Conservation (phyloP, 1,140 invertebrate species). For the Heliconius eleuchia region DNA sequence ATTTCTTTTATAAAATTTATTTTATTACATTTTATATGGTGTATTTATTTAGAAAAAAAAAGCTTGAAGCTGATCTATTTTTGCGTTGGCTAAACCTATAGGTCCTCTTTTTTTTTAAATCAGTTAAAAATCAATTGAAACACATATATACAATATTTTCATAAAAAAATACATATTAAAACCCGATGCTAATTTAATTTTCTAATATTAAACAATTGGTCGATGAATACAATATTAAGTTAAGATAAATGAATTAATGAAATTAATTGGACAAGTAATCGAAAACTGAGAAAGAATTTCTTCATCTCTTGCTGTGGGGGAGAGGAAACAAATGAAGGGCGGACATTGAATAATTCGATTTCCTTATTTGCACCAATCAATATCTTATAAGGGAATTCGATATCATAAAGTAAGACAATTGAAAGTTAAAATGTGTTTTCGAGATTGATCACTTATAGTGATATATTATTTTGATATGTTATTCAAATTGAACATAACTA, state of each 20-base stretch:
- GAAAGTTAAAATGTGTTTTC: slow-evolving; percentile 35
- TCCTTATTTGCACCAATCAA: slow-evolving; percentile 81
- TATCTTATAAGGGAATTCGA: slow-evolving; percentile 73
- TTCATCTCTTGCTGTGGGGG: slow-evolving; percentile 76
- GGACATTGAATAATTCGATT: slow-evolving; percentile 81
- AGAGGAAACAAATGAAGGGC: slow-evolving; percentile 79
- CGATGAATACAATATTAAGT: slow-evolving; percentile 61
- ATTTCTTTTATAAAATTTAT: too few relatives aligned
- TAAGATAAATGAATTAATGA: slow-evolving; percentile 80
- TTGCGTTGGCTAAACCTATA: too few relatives aligned
- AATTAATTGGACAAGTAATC: slow-evolving; percentile 82
- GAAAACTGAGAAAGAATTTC: slow-evolving; percentile 81
- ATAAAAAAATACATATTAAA: background rate
- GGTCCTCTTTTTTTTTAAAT: too few relatives aligned
- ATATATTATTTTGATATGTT: background rate
- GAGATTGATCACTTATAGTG: background rate
- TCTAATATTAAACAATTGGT: background rate
- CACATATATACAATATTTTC: background rate
- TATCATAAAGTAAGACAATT: slow-evolving; percentile 44
- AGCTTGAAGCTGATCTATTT: too few relatives aligned
- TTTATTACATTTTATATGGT: too few relatives aligned
- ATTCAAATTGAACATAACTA: background rate
- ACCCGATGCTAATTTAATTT: background rate
- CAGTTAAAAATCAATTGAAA: background rate
- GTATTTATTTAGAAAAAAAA: too few relatives aligned